Evolutionary conservation across 1,140 invertebrate species (phyloP).

Genomic region (Lucilia cuprina): DNA sequence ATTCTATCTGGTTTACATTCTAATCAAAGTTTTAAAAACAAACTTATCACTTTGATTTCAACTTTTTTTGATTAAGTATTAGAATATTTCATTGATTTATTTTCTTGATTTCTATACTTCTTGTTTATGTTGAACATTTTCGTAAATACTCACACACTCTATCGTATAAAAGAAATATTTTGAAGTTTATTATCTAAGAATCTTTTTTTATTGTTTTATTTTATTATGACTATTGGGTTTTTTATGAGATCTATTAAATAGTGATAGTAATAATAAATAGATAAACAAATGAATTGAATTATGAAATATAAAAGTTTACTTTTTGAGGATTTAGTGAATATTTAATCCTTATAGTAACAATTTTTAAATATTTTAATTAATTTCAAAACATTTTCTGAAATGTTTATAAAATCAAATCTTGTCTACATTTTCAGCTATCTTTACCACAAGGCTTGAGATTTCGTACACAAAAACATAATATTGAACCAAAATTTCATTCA

Average conservation of each 20-base stretch:
- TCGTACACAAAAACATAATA: conserved; percentile 90
- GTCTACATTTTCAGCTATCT: conserved; percentile 72
- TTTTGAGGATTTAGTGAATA: too few relatives aligned
- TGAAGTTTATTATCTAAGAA: background rate
- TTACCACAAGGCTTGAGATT: conserved; percentile 92
- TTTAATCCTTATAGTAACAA: too few relatives aligned
- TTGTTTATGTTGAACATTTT: background rate
- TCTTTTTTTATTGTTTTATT: background rate
- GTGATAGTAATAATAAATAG: too few relatives aligned
- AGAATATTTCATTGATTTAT: background rate
- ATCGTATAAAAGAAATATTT: background rate
- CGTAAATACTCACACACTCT: background rate
- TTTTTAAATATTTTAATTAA: too few relatives aligned
- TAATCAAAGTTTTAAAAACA: background rate
- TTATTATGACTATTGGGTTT: background rate
- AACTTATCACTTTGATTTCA: background rate
- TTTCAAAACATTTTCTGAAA: too few relatives aligned
- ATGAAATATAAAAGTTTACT: too few relatives aligned
- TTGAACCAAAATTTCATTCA: conserved; percentile 91
- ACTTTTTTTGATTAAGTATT: background rate
- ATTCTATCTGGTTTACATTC: too few relatives aligned
- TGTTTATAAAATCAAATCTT: background rate
- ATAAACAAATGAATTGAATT: too few relatives aligned
- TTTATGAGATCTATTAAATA: too few relatives aligned
- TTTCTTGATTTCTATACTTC: background rate